Base-by-base conservation (phyloP, 2,888 invertebrate species). In the Sminthurides aquaticus region DNA sequence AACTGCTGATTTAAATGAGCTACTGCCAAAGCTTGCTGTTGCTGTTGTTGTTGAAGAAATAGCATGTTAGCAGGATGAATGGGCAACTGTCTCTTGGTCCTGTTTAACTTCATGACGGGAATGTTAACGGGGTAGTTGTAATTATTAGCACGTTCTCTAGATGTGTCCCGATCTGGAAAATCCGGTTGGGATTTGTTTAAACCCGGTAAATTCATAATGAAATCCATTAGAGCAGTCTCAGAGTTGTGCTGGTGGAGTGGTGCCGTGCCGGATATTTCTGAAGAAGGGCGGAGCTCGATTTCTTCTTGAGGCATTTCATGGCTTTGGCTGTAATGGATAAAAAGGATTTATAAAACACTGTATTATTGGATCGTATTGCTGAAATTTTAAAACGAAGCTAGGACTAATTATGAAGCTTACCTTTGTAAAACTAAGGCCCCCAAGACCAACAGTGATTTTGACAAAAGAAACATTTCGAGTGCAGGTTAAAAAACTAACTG, bases 1-100 rank as follows among this genome's bases (percentile, higher is more conserved):
- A 57, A 20, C 26, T 58, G 58, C 5, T 64, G 27, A 1, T 58
- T 11, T 2, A 60, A 20, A 5, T 60, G 60, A n/a, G 64, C 64
- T n/a, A 54, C 25, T 8, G 64, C 64, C 25, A 49, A 3, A 15
- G 58, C 49, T 52, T 64, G 64, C 28, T 64, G 64, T 28, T 52
- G 57, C 22, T 57, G 62, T 22, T 57, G 63, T 57, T 57, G 63
- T 43, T 49, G 57, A 3, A 64, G 27, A 1, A 64, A 29, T 1
- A 64, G 25, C n/a, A 58, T 34, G n/a, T 64, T 49, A 5, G 34
- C 34, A 3, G 64, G 64, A 22, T 26, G 18, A 2, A 49, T 18
- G 15, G 49, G 3, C 3, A 60, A 20, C 28, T 60, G 60, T 29
- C 60, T 60, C 1, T n/a, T 8, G 27, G 18, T 57, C 2, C n/a